A percentile compares a stretch with the other conserved stretches of the same genome.
phyloP scores from a whole-genome alignment of 2,797 vertebrate species.

The Carapus acus region DNA sequence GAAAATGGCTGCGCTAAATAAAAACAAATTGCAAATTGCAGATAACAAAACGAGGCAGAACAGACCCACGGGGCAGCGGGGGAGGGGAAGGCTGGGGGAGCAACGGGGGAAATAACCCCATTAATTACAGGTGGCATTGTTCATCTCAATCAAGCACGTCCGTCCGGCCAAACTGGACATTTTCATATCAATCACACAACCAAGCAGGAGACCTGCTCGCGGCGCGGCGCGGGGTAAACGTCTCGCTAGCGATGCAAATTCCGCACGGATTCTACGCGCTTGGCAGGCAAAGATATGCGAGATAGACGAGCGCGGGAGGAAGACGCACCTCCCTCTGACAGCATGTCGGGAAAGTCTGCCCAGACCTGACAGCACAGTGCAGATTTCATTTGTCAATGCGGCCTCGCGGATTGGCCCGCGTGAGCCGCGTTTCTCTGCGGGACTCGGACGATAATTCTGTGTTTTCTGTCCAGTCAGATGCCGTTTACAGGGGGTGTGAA shows the following conservation, averaged over 20 bases:
- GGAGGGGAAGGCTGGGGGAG: constrained; percentile 2
- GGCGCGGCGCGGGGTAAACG: constrained; percentile 7
- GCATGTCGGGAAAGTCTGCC: constrained; percentile 19
- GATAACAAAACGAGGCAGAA: constrained; percentile 5
- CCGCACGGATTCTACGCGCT: too few relatives aligned
- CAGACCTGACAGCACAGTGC: constrained; percentile 29
- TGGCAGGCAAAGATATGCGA: constrained; percentile 9
- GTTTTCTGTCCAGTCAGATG: constrained; percentile 17
- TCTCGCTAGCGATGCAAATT: constrained; percentile 12
- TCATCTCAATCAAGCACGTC: constrained; percentile 2
- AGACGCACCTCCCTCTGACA: constrained; percentile 40
- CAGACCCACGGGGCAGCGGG: not conserved
- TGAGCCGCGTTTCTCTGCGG: constrained; percentile 18
- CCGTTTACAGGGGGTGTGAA: not conserved
- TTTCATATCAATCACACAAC: constrained; percentile 21
- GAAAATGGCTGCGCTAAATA: constrained; percentile 8
- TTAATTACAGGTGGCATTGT: constrained; percentile 8
- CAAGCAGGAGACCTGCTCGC: too few relatives aligned
- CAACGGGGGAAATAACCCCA: constrained; percentile 5
- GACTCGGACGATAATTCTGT: constrained; percentile 2
- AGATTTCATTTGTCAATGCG: constrained; percentile 29
- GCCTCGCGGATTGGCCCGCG: constrained; percentile 22
- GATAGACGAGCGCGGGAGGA: constrained; percentile 25
- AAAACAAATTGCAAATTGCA: constrained; percentile 9
- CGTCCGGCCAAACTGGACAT: constrained; percentile 1